Evolutionary conservation across 2,888 invertebrate genomes (phyloP).

Genomic region (Macrophya annulata): DNA sequence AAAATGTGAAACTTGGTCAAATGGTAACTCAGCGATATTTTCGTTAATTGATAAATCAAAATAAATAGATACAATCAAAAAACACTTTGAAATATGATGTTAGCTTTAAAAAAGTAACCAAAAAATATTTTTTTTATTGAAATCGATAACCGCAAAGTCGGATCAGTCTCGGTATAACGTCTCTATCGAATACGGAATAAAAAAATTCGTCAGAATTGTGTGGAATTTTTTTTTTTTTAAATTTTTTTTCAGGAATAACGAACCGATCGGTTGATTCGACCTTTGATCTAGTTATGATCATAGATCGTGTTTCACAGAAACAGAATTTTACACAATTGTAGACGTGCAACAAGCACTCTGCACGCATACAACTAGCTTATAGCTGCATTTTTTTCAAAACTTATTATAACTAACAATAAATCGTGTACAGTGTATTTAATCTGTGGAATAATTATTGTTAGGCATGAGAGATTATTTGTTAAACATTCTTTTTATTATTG

Average conservation of each 20-base stretch:
- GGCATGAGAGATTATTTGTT: neutral
- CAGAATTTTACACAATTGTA: slow-evolving; percentile 10
- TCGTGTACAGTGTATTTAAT: neutral
- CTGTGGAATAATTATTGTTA: neutral
- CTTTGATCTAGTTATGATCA: neutral
- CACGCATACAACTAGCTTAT: neutral
- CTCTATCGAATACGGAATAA: neutral
- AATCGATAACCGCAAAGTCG: no score
- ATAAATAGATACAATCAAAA: no score
- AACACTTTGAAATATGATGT: no score
- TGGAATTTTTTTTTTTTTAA: no score
- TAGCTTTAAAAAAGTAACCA: no score
- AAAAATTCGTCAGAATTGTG: neutral
- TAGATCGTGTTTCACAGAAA: slow-evolving; percentile 10
- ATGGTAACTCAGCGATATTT: no score
- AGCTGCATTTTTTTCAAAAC: neutral
- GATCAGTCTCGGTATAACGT: neutral
- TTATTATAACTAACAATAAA: neutral
- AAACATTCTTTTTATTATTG: neutral
- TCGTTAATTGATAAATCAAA: no score
- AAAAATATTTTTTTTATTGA: no score
- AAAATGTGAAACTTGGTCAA: no score
- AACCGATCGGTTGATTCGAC: slow-evolving; percentile 6
- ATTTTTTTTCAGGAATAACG: neutral
- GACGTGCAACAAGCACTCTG: neutral